Percentiles rank a stretch among this genome's conserved stretches.
Evolutionary conservation across 92 coral and sea anemone species (phyloP).

Genomic region (Porites evermanni): DNA sequence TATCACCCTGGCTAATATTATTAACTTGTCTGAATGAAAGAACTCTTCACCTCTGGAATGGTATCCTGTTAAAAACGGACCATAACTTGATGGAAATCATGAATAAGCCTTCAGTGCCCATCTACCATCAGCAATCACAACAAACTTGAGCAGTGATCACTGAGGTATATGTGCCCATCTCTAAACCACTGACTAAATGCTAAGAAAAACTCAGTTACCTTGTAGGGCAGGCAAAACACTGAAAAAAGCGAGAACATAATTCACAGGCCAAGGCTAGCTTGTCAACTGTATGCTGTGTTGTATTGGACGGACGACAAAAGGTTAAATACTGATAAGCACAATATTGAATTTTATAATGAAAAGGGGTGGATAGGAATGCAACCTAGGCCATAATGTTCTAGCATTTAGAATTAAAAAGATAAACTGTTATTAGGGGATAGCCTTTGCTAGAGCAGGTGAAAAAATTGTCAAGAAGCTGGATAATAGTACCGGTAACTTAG

Average conservation of each 20-base stretch:
- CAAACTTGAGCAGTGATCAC: background rate
- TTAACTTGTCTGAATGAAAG: background rate
- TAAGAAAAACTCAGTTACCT: conserved; percentile 77
- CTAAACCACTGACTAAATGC: conserved; percentile 39
- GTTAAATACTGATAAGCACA: conserved; percentile 65
- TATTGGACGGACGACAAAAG: conserved; percentile 82
- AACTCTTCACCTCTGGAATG: background rate
- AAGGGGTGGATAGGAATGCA: background rate
- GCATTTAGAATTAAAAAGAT: too few relatives aligned
- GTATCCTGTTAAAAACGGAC: conserved; percentile 6
- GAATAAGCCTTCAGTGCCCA: background rate
- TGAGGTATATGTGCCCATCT: background rate
- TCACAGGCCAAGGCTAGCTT: conserved; percentile 93
- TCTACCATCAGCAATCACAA: background rate
- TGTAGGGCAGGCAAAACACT: conserved; percentile 71
- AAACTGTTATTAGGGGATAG: too few relatives aligned
- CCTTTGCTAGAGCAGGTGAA: too few relatives aligned
- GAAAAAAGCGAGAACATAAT: conserved; percentile 80
- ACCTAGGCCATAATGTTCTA: too few relatives aligned
- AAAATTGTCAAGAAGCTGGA: too few relatives aligned
- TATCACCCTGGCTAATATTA: background rate
- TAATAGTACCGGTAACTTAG: too few relatives aligned
- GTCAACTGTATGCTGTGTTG: conserved; percentile 99
- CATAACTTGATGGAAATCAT: background rate
- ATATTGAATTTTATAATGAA: conserved; percentile 15